Conservation (phyloP, 2,888 invertebrate genomes). For the Apodemia duryi region DNA sequence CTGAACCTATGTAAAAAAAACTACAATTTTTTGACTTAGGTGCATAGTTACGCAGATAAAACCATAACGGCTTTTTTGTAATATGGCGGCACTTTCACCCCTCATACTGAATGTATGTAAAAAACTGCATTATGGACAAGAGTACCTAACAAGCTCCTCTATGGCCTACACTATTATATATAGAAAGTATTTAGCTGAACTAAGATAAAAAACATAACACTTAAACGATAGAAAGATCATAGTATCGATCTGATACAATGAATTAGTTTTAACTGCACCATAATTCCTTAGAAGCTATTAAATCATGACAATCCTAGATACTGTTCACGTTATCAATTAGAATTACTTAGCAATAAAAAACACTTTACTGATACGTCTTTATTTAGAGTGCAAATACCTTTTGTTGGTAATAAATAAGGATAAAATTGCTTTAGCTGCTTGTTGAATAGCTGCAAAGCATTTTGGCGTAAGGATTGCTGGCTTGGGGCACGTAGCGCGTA, state of each 20-base stretch:
- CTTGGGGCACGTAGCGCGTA: constrained; percentile 65
- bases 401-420: constrained; percentile 31
- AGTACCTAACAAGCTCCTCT: no score
- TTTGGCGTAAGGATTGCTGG: constrained; percentile 48
- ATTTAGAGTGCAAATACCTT: constrained; percentile 27
- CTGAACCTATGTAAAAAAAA: no score
- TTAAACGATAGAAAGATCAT: constrained; percentile 12
- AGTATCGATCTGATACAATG: constrained; percentile 32
- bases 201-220: constrained; percentile 8
- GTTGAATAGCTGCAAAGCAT: constrained; percentile 33
- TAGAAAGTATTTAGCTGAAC: no score
- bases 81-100: no score
- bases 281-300: constrained; percentile 57
- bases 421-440: constrained; percentile 33
- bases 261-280: constrained; percentile 52
- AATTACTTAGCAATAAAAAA: constrained; percentile 43
- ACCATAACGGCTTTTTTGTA: no score
- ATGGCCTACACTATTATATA: no score
- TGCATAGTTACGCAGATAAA: no score
- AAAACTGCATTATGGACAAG: no score
- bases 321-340: constrained; percentile 68
- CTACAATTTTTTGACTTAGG: no score
- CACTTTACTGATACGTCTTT: constrained; percentile 23
- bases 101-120: no score
- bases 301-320: constrained; percentile 69